A percentile compares a stretch with the other conserved stretches of the same genome.
Evolutionary conservation across 2,888 invertebrate species (phyloP).

Genomic region (Cremastobaeus sp.): DNA sequence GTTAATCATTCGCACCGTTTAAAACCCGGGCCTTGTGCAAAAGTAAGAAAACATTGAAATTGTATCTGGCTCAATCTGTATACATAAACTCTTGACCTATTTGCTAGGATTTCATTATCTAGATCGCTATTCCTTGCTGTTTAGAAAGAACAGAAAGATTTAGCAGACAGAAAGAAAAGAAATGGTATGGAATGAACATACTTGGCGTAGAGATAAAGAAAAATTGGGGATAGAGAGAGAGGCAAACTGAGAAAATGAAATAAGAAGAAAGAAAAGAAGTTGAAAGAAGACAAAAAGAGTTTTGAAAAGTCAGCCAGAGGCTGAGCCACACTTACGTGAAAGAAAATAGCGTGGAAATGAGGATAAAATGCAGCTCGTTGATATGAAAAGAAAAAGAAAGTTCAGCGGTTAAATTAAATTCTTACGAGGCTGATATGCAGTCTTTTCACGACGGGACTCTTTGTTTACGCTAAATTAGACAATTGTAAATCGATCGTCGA

Average conservation of each 20-base stretch:
- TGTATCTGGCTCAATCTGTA: constrained; percentile 54
- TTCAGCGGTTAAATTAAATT: constrained; percentile 73
- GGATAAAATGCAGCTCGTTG: constrained; percentile 77
- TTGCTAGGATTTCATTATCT: constrained; percentile 60
- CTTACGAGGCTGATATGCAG: constrained; percentile 60
- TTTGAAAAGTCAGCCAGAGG: constrained; percentile 67
- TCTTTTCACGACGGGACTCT: constrained; percentile 34
- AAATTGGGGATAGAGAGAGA: constrained; percentile 31
- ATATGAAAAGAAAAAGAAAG: constrained; percentile 75
- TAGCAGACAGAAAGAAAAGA: constrained; percentile 49
- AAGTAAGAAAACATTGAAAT: constrained; percentile 63
- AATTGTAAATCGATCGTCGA: constrained; percentile 14
- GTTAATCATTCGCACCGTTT: too few relatives aligned
- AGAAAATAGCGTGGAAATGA: constrained; percentile 78
- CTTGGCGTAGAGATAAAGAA: constrained; percentile 27
- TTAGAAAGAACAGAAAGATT: constrained; percentile 57
- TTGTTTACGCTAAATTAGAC: constrained; percentile 62
- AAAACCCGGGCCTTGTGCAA: too few relatives aligned
- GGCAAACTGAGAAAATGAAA: constrained; percentile 25
- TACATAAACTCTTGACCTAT: constrained; percentile 61
- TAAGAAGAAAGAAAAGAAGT: constrained; percentile 46
- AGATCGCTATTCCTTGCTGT: constrained; percentile 60
- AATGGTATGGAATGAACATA: constrained; percentile 41
- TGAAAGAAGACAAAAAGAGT: too few relatives aligned
- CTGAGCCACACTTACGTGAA: constrained; percentile 76